Conservation (phyloP, 2,888 invertebrate genomes). For the Parnassius mnemosyne region DNA sequence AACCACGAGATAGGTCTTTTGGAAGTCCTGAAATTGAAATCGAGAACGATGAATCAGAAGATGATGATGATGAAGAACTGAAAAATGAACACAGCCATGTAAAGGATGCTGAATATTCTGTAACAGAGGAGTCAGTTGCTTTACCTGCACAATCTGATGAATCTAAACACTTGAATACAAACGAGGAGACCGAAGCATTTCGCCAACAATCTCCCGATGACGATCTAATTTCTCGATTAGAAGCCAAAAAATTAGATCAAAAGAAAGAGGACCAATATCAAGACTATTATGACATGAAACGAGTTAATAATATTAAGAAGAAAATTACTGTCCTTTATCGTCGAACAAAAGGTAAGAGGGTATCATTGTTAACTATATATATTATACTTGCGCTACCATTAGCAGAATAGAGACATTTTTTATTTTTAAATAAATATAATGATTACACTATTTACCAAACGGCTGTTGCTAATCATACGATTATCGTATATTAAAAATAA, state of each 20-base stretch:
- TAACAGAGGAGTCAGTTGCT: constrained; percentile 13
- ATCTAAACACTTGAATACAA: constrained; percentile 15
- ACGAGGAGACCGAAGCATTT: constrained; percentile 1
- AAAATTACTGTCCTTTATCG: constrained; percentile 48
- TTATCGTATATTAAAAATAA: no score
- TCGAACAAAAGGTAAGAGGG: constrained; percentile 49
- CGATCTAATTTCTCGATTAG: constrained; percentile 17
- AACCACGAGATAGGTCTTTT: constrained; percentile 47
- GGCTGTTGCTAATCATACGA: no score
- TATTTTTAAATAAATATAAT: no score
- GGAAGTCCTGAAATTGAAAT: constrained; percentile 29
- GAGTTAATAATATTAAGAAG: constrained; percentile 51
- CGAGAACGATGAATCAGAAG: constrained; percentile 27
- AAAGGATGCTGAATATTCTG: constrained; percentile 19
- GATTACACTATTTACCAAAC: no score
- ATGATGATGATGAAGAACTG: constrained; percentile 26
- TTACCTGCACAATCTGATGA: constrained; percentile 6
- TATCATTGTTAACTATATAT: no score
- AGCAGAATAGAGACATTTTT: no score
- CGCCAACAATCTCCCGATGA: constrained; percentile 13
- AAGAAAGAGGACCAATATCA: constrained; percentile 45
- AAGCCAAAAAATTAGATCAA: constrained; percentile 22
- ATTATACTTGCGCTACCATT: no score
- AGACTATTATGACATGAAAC: constrained; percentile 62
- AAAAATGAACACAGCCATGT: constrained; percentile 26